These are phyloP conservation scores for Neocrepidodera transversa DNA, from an alignment of 2,888 invertebrate species.

Conservation along the genomic window DNA sequence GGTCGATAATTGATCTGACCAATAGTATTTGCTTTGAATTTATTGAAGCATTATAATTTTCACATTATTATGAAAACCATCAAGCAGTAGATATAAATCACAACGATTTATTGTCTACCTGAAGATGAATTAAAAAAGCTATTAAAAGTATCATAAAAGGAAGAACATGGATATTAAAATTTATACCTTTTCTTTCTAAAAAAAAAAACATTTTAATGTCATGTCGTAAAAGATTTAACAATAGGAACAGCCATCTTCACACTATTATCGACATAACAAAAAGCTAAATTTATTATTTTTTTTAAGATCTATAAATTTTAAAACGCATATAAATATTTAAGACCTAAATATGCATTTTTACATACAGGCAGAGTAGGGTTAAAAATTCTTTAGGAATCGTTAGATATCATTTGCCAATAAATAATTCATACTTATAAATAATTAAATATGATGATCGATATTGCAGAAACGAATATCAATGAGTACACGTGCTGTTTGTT, in stretches of 20 bases:
- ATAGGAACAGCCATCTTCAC: not conserved
- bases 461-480: slow-evolving; percentile 22
- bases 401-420: slow-evolving; percentile 10
- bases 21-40: no score
- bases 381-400: not conserved
- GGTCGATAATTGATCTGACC: no score
- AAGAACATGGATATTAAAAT: not conserved
- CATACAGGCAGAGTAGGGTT: no score
- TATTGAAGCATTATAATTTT: no score
- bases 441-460: slow-evolving; percentile 22
- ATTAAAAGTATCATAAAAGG: not conserved
- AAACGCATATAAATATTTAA: no score
- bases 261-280: not conserved
- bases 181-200: not conserved
- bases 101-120: not conserved
- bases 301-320: no score
- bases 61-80: no score
- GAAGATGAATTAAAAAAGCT: not conserved
- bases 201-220: not conserved
- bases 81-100: no score
- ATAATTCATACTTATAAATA: slow-evolving; percentile 23
- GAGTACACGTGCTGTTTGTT: slow-evolving; percentile 24
- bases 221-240: not conserved
- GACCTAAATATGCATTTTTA: no score
- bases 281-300: no score